phyloP scores from a whole-genome alignment of 2,113 vertebrate species.

The Percopsis transmontana region DNA sequence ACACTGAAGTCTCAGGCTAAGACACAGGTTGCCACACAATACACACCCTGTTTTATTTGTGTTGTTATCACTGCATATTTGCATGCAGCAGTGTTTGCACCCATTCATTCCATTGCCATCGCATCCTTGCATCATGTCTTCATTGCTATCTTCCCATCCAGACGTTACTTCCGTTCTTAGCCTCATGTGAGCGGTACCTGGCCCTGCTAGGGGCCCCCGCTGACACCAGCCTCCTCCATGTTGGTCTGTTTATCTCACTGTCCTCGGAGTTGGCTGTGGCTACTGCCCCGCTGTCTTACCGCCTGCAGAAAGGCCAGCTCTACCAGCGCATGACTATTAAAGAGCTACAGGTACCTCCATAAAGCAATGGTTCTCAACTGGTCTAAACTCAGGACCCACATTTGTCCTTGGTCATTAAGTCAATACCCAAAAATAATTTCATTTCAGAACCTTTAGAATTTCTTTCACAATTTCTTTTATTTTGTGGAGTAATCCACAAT shows the following conservation, averaged over 20 bases:
- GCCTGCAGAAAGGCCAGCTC: conserved; percentile 71
- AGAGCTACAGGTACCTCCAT: conserved; percentile 81
- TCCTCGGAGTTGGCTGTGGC: conserved; percentile 82
- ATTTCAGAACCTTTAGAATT: too few relatives aligned
- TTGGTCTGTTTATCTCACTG: conserved; percentile 79
- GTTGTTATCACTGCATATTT: not conserved
- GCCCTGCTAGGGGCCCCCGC: conserved; percentile 74
- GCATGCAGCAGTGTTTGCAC: too few relatives aligned
- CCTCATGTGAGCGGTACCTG: conserved; percentile 74
- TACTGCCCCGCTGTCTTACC: conserved; percentile 75
- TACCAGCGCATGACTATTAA: conserved; percentile 80
- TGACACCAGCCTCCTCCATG: conserved; percentile 48
- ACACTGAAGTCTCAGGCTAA: conserved; percentile 70
- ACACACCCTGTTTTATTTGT: not conserved
- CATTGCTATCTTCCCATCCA: conserved; percentile 11
- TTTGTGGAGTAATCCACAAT: too few relatives aligned
- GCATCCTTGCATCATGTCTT: conserved; percentile 2
- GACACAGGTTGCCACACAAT: conserved; percentile 67
- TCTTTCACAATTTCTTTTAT: too few relatives aligned
- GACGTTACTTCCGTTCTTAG: conserved; percentile 79
- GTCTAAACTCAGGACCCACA: too few relatives aligned
- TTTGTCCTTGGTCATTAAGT: too few relatives aligned
- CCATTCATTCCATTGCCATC: not conserved
- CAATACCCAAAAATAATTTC: too few relatives aligned
- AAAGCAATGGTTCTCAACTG: too few relatives aligned